Percentiles rank a stretch among this genome's conserved stretches.
These are phyloP conservation scores for Protobothrops flavoviridis DNA, from an alignment of 2,113 vertebrate species.

Conservation along the genomic window DNA sequence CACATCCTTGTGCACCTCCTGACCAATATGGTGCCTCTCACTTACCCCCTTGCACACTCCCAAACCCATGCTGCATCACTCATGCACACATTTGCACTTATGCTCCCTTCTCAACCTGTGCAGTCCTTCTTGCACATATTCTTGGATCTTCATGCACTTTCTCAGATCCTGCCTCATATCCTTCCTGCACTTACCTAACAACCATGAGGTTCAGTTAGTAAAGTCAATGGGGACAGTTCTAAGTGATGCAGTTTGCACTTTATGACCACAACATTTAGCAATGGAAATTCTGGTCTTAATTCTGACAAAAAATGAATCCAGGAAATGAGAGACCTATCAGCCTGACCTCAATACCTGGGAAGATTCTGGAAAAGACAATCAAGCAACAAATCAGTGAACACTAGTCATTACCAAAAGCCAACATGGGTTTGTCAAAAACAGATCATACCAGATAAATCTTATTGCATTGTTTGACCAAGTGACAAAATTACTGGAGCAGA, in stretches of 20 bases:
- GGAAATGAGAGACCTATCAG: too few relatives aligned
- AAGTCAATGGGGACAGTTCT: background rate
- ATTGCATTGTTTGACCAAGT: too few relatives aligned
- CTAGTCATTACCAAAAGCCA: too few relatives aligned
- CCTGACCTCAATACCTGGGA: too few relatives aligned
- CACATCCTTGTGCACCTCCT: background rate
- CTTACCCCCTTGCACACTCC: background rate
- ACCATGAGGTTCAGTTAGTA: background rate
- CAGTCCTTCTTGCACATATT: background rate
- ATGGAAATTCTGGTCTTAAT: background rate
- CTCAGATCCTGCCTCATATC: background rate
- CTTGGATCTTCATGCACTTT: background rate
- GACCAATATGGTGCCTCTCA: background rate
- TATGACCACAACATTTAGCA: background rate
- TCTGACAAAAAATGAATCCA: too few relatives aligned
- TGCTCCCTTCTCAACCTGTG: background rate
- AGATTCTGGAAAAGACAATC: too few relatives aligned
- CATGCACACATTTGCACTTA: background rate
- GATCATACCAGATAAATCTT: too few relatives aligned
- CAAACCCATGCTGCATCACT: background rate
- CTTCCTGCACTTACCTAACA: background rate
- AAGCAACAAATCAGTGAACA: too few relatives aligned
- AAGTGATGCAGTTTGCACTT: background rate
- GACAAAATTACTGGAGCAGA: too few relatives aligned
- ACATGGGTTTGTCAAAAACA: too few relatives aligned